Evolutionary conservation across 2,888 invertebrate species (phyloP), one percentile per base, ranked within the genome.

Genomic region (Galerucella calmariensis): DNA sequence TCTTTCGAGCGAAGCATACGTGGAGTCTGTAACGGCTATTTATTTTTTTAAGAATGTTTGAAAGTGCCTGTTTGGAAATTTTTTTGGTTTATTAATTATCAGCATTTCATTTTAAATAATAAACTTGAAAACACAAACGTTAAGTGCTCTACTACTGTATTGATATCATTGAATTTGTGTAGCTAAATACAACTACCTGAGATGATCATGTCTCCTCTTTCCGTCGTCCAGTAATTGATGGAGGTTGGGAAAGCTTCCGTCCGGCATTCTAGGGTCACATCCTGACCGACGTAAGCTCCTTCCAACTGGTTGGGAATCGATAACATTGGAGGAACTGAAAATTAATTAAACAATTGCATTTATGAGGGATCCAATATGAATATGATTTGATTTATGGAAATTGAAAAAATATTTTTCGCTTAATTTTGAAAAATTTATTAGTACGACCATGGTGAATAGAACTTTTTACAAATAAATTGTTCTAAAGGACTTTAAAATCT

Each of bases 191-290:
- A 80, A 86, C 87, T 87, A 95, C 96, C 96, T 88, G 96, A 95
- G 89, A 96, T 95, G 83, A 96, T 96, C 96, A 96, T 96, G 86
- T 96, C 95, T 65, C 96, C 96, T 75, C 93, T 91, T 83, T 96
- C 95, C 9, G 95, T 96, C 53, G 96, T 96, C 97, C 97, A 97
- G 87, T 97, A 97, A 90, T 96, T 97, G 87, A 97, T 96, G 70
- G 97, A 96, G 78, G 94, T 94, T 51, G 97, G 97, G 87, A 94
- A 96, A 61, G 97, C 96, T 87, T 97, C 97, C 0, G 96, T 96
- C 87, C 95, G 94, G 86, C 97, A 97, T 88, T 95, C 96, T 79
- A 97, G 88, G 61, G 94, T 92, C 75, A 96, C 95, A 86, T 96
- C 95, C 88, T 96, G 96, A 8, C 96, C 95, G 78, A 95, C 88